Conservation (phyloP, 2,113 vertebrate species). For the Rhinoptilus africanus region DNA sequence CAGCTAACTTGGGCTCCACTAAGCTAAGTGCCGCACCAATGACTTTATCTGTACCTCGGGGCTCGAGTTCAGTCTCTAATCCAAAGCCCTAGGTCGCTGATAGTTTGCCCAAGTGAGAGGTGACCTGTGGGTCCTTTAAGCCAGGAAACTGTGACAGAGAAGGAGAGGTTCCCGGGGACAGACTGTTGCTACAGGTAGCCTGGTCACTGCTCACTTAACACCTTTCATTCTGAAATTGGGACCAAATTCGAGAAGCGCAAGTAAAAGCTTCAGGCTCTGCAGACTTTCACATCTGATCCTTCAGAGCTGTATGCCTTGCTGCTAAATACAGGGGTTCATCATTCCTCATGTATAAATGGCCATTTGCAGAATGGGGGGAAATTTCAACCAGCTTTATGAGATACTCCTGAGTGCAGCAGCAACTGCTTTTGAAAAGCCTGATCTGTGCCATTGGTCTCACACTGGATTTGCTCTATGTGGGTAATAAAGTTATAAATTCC, state of each 20-base stretch:
- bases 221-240: background rate
- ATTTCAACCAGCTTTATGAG: background rate
- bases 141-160: background rate
- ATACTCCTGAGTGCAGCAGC: background rate
- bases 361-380: background rate
- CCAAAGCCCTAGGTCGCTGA: background rate
- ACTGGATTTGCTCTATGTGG: background rate
- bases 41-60: background rate
- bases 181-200: background rate
- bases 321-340: background rate
- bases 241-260: background rate
- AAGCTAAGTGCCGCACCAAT: background rate
- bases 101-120: background rate
- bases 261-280: background rate
- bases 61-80: background rate
- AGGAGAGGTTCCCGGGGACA: background rate
- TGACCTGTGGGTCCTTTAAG: background rate
- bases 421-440: background rate
- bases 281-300: background rate
- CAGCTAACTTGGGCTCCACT: background rate
- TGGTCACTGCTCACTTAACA: background rate
- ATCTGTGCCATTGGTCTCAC: background rate
- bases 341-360: background rate
- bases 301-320: background rate
- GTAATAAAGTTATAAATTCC: background rate